Evolutionary conservation across 1,140 invertebrate genomes (phyloP).

Genomic region (Amphibalanus amphitrite): DNA sequence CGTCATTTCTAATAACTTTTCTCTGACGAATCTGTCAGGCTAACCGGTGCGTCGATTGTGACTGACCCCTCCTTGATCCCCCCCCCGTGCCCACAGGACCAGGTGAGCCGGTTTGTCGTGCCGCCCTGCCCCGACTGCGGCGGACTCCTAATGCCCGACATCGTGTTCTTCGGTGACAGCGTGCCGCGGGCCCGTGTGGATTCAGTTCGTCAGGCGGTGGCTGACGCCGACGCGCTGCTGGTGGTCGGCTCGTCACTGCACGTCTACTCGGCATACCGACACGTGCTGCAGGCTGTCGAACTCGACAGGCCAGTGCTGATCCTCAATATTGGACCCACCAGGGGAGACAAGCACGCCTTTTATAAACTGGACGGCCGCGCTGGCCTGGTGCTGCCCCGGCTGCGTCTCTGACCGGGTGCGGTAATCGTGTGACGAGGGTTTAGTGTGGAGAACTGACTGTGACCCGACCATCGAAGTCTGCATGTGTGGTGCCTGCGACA

Average conservation of each 20-base stretch:
- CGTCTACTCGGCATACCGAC: conserved; percentile 71
- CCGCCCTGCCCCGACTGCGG: conserved; percentile 59
- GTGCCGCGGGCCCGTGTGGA: conserved; percentile 54
- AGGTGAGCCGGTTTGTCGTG: conserved; percentile 48
- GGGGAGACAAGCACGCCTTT: conserved; percentile 55
- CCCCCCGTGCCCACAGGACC: conserved; percentile 36
- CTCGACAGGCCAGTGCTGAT: conserved; percentile 54
- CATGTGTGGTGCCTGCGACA: no score
- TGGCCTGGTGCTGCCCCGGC: conserved; percentile 24
- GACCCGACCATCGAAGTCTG: no score
- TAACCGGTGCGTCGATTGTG: no score
- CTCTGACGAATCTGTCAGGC: no score
- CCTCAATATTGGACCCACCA: conserved; percentile 81
- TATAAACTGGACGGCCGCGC: conserved; percentile 41
- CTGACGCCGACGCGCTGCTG: conserved; percentile 45
- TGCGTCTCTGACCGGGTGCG: conserved; percentile 6
- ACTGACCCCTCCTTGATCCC: background rate
- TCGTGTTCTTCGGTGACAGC: conserved; percentile 93
- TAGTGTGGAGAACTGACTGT: no score
- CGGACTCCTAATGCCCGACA: conserved; percentile 77
- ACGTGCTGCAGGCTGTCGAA: conserved; percentile 57
- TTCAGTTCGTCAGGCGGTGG: conserved; percentile 33
- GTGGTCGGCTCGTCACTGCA: conserved; percentile 79
- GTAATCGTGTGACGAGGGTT: no score
- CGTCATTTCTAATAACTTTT: no score